phyloP scores from a whole-genome alignment of 2,113 vertebrate genomes.

The Atrichornis clamosus region DNA sequence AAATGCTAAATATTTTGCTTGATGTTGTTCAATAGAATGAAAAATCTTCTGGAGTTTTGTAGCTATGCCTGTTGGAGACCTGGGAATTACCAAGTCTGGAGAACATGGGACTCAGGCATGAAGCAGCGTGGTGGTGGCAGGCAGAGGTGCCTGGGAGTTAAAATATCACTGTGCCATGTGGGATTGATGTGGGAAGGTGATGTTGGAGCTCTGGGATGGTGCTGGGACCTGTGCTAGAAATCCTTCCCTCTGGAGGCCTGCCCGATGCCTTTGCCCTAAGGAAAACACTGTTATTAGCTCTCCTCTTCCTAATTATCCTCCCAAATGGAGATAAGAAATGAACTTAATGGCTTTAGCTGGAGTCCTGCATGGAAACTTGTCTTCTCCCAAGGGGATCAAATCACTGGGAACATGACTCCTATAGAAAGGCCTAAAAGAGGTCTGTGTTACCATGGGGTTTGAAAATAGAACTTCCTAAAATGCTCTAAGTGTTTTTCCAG shows the following conservation, averaged over 20 bases:
- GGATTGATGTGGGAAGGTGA: not conserved
- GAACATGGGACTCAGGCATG: not conserved
- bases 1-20: not conserved
- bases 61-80: not conserved
- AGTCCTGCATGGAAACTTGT: not conserved
- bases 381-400: not conserved
- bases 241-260: not conserved
- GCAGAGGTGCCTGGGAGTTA: not conserved
- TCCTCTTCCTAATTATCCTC: not conserved
- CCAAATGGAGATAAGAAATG: not conserved
- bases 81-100: not conserved
- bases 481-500: not conserved
- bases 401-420: not conserved
- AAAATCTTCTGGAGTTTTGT: not conserved
- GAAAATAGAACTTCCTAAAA: slow-evolving; percentile 6
- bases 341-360: not conserved
- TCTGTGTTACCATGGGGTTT: not conserved
- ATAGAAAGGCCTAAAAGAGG: not conserved
- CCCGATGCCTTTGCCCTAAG: not conserved
- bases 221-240: not conserved
- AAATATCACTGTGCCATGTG: not conserved
- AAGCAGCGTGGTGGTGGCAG: not conserved
- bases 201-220: not conserved
- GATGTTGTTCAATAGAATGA: not conserved
- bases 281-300: not conserved